These are phyloP conservation scores for Pholis gunnellus DNA, from an alignment of 2,113 vertebrate genomes.

Conservation along the genomic window DNA sequence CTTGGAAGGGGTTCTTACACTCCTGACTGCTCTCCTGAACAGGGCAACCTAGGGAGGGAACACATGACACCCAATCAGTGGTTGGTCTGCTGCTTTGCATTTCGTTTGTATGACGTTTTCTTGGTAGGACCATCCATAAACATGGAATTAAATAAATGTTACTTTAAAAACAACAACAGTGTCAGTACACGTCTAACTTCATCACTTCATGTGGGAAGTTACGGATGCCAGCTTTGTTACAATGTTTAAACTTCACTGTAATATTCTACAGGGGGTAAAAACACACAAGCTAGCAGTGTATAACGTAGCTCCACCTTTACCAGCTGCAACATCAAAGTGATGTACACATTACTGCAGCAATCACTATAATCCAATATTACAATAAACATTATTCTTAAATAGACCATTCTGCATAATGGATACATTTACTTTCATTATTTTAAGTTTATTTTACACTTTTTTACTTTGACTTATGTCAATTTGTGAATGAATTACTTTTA, in stretches of 20 bases:
- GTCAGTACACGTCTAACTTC: not conserved
- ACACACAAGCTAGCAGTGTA: not conserved
- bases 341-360: not conserved
- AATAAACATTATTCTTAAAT: not conserved
- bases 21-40: constrained; percentile 71
- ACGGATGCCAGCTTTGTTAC: not conserved
- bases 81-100: not conserved
- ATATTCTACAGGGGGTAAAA: not conserved
- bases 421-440: not conserved
- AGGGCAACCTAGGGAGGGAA: constrained; percentile 87
- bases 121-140: not conserved
- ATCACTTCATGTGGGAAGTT: not conserved
- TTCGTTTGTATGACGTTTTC: not conserved
- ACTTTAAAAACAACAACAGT: not conserved
- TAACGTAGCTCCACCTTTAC: not conserved
- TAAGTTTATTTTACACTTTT: not conserved
- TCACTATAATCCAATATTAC: not conserved
- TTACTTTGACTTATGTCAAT: not conserved
- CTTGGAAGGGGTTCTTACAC: constrained; percentile 85
- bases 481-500: not conserved
- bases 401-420: not conserved
- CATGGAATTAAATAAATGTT: not conserved
- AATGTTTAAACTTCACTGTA: not conserved
- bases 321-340: not conserved
- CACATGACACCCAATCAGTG: not conserved